Evolutionary conservation across 2,113 vertebrate genomes (phyloP).

Genomic region (Tenrec ecaudatus): DNA sequence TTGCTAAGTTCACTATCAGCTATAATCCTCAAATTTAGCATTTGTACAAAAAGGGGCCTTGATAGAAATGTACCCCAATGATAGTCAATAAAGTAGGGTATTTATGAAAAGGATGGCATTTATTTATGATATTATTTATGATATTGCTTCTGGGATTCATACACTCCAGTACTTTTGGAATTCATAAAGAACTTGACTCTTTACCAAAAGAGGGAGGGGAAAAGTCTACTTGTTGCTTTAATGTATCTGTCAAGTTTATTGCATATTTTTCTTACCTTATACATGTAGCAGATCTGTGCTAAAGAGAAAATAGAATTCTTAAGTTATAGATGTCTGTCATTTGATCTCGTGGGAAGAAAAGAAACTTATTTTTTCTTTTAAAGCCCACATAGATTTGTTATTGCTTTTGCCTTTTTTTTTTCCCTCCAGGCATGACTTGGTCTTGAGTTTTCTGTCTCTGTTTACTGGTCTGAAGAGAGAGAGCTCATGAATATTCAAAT

Average conservation of each 20-base stretch:
- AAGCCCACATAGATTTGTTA: background rate
- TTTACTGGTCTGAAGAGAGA: conserved; percentile 16
- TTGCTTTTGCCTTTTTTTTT: conserved; percentile 17
- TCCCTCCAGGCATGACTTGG: conserved; percentile 25
- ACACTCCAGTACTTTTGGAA: background rate
- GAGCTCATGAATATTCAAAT: background rate
- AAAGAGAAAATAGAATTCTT: background rate
- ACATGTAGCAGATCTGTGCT: background rate
- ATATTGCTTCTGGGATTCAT: conserved; percentile 28
- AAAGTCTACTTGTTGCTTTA: background rate
- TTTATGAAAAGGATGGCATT: background rate
- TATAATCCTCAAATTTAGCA: background rate
- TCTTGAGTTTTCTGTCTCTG: conserved; percentile 22
- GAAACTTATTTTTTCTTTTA: conserved; percentile 49
- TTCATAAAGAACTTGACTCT: background rate
- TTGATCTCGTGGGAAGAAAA: conserved; percentile 25
- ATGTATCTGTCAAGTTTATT: background rate
- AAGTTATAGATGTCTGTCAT: background rate
- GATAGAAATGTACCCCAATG: background rate
- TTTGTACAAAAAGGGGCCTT: background rate
- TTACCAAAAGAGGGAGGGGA: background rate
- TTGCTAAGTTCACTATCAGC: background rate
- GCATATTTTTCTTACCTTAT: background rate
- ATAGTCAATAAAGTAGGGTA: background rate
- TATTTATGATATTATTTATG: too few relatives aligned